A percentile compares a stretch with the other conserved stretches of the same genome.
Evolutionary conservation across 1,140 invertebrate genomes (phyloP).

Genomic region (Chrysoperla carnea): DNA sequence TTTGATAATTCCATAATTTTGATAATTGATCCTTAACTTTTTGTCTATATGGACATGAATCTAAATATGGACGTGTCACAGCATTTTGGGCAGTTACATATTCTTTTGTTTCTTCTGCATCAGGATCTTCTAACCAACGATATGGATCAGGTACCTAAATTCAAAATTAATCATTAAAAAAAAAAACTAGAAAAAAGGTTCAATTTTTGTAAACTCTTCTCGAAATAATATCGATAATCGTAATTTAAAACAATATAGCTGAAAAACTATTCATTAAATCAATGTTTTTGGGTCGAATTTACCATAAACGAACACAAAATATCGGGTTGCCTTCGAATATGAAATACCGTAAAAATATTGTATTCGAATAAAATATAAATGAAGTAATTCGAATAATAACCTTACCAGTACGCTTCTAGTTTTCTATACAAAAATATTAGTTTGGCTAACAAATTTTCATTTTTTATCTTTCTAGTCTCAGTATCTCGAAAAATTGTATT

Average conservation of each 20-base stretch:
- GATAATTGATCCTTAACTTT: slow-evolving; percentile 63
- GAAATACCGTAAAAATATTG: too few relatives aligned
- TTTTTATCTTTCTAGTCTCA: too few relatives aligned
- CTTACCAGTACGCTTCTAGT: too few relatives aligned
- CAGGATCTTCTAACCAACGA: slow-evolving; percentile 92
- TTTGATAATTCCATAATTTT: slow-evolving; percentile 91
- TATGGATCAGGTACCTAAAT: slow-evolving; percentile 82
- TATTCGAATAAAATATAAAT: too few relatives aligned
- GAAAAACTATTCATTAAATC: background rate
- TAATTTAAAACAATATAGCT: background rate
- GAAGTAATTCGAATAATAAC: too few relatives aligned
- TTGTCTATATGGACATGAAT: slow-evolving; percentile 51
- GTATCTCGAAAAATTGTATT: too few relatives aligned
- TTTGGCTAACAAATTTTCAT: too few relatives aligned
- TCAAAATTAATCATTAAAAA: slow-evolving; percentile 5
- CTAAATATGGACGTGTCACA: slow-evolving; percentile 71
- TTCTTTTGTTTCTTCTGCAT: slow-evolving; percentile 74
- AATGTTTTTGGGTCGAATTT: background rate
- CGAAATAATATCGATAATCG: slow-evolving; percentile 2
- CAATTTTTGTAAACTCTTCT: slow-evolving; percentile 8
- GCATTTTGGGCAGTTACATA: slow-evolving; percentile 89
- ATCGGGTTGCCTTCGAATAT: background rate
- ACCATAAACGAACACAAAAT: background rate
- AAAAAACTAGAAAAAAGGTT: background rate
- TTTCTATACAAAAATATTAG: too few relatives aligned